A percentile compares a stretch with the other conserved stretches of the same genome.
Conservation (phyloP, 2,888 invertebrate species). For the Cantharis rufa region DNA sequence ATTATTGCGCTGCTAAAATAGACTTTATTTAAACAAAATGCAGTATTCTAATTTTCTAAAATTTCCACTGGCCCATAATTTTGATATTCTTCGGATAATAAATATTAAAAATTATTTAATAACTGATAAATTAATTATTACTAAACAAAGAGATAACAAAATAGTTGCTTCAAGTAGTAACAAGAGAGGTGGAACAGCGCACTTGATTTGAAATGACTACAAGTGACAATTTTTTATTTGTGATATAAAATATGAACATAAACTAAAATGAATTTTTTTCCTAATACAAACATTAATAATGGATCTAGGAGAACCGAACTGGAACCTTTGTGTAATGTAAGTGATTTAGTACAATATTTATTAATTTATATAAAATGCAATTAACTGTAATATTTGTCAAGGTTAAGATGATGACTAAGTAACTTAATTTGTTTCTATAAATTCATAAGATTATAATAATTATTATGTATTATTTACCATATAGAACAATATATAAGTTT, state of each 20-base stretch:
- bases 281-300: background rate
- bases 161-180: background rate
- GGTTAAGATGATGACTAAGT: background rate
- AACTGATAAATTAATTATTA: background rate
- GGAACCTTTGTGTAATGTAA: background rate
- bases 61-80: background rate
- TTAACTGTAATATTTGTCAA: background rate
- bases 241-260: background rate
- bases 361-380: background rate
- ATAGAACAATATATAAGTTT: background rate
- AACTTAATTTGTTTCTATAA: background rate
- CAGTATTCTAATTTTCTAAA: background rate
- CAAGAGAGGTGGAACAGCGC: background rate
- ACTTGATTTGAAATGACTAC: background rate
- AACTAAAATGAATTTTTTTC: background rate
- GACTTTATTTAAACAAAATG: background rate
- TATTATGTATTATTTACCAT: background rate
- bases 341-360: background rate
- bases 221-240: background rate
- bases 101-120: background rate
- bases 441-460: background rate
- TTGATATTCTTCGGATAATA: background rate
- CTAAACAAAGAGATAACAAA: background rate
- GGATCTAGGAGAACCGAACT: background rate
- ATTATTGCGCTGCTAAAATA: too few relatives aligned